phyloP scores from a whole-genome alignment of 2,113 vertebrate species.

The Athene cunicularia region DNA sequence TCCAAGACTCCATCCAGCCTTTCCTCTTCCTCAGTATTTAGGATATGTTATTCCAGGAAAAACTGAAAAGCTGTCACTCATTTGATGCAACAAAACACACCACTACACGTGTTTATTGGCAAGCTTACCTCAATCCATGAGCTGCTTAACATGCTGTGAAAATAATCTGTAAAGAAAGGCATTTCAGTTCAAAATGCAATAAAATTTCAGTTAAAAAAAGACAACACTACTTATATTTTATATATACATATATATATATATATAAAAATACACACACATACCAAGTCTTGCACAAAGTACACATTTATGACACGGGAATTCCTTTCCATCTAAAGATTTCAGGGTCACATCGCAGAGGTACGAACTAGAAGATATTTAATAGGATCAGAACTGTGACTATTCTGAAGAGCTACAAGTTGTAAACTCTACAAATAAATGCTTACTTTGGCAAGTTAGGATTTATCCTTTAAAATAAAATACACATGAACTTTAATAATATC shows the following conservation, averaged over 20 bases:
- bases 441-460: not conserved
- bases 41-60: not conserved
- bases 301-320: slow-evolving; percentile 95
- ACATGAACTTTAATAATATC: not conserved
- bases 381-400: slow-evolving; percentile 9
- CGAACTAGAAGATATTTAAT: slow-evolving; percentile 76
- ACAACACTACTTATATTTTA: not conserved
- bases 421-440: not conserved
- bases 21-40: not conserved
- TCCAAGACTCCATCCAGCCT: not conserved
- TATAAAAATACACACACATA: slow-evolving; percentile 66
- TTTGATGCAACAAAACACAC: not conserved
- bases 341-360: slow-evolving; percentile 92
- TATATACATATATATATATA: not conserved
- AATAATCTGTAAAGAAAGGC: slow-evolving; percentile 88
- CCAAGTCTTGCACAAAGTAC: slow-evolving; percentile 95
- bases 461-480: not conserved
- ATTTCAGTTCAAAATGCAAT: slow-evolving; percentile 38
- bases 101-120: not conserved
- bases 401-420: not conserved
- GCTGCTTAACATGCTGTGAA: slow-evolving; percentile 95
- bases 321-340: slow-evolving; percentile 92
- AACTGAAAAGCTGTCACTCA: not conserved
- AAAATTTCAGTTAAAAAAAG: slow-evolving; percentile 3
- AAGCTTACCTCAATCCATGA: slow-evolving; percentile 95